Evolutionary conservation across 1,140 invertebrate genomes (phyloP), one percentile per base, ranked within the genome.

Genomic region (Drosophila nigrodunni): DNA sequence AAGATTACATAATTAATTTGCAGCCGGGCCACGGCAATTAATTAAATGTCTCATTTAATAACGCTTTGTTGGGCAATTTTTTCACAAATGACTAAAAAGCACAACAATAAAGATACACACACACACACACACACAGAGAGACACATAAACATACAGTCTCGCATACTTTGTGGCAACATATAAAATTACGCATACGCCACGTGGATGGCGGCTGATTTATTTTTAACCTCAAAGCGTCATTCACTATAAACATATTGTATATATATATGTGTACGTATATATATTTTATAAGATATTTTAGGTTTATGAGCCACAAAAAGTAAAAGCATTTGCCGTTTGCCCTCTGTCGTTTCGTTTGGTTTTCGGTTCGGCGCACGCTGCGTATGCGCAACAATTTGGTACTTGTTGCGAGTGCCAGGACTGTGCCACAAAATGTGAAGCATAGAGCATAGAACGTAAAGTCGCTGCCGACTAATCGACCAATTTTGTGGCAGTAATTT

Each of bases 41-140:
- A 89, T 89, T 89, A 89, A 89, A 89, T 85, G 85, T 88, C 85
- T 85, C 80, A 89, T 89, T 89, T 89, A 89, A 81, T 89, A 89
- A 89, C 85, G 85, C 85, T 85, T 89, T 89, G 85, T 89, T 89
- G 80, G 72, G 74, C 85, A 89, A 81, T 89, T 81, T 89, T 88
- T 88, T 85, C 77, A 88, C 80, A 88, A 88, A 88, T 77, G 83
- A 80, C 83, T 87, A 88, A 82, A 88, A 80, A 82, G 67, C 76
- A 76, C 77, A 71, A 74, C 74, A 74, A 68, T 62, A 37, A 57
- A 61, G 13, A 49, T 43, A 57, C 61, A 44, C 8, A 59, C 72
- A 47, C 35, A 46, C 64, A 21, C 37, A 46, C n/a, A n/a, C n/a
- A n/a, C n/a, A n/a, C n/a, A n/a, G n/a, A n/a, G 21, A 54, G 30